A percentile compares a stretch with the other conserved stretches of the same genome.
These are phyloP conservation scores for Maniola hyperantus DNA, from an alignment of 2,888 invertebrate species.

Conservation along the genomic window DNA sequence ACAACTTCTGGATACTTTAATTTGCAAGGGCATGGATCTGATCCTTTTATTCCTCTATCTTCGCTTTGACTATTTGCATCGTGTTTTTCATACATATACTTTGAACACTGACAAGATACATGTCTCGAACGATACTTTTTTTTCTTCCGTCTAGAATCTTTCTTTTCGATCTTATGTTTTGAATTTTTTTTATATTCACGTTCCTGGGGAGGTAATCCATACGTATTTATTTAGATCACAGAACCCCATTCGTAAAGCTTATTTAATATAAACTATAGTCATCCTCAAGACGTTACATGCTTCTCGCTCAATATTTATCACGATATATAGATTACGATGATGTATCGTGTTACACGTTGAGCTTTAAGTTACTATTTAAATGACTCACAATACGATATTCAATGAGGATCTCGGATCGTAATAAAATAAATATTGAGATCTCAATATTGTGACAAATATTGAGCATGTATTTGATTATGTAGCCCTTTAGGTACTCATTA, in stretches of 20 bases:
- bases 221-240: no score
- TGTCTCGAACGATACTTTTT: constrained; percentile 17
- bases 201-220: background rate
- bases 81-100: constrained; percentile 7
- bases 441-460: no score
- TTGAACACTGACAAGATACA: constrained; percentile 44
- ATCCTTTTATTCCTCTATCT: constrained; percentile 1
- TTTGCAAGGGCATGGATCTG: constrained; percentile 6
- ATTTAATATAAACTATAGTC: background rate
- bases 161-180: background rate
- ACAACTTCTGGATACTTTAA: background rate
- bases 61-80: constrained; percentile 20
- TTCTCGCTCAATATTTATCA: no score
- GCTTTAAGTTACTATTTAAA: no score
- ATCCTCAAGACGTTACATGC: background rate
- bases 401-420: no score
- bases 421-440: no score
- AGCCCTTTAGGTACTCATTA: no score
- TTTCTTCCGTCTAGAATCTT: background rate
- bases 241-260: no score
- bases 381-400: no score
- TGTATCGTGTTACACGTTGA: no score
- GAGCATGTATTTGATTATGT: no score
- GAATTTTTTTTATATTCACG: background rate
- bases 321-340: no score